Conservation (phyloP, 2,888 invertebrate genomes). For the Pyrocoelia pectoralis region DNA sequence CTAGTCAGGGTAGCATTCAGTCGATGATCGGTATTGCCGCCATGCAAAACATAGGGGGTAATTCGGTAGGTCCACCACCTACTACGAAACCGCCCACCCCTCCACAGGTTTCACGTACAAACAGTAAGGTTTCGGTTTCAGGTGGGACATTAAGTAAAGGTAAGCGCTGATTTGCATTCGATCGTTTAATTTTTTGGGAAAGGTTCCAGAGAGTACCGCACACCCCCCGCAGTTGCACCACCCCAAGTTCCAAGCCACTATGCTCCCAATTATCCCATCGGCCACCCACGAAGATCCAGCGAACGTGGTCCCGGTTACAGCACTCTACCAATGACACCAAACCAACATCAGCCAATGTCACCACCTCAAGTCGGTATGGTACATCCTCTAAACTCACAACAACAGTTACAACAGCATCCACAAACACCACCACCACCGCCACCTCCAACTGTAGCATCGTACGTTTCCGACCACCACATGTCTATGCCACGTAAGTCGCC, state of each 20-base stretch:
- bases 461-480: constrained; percentile 64
- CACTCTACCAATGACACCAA: constrained; percentile 76
- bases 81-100: constrained; percentile 96
- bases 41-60: constrained; percentile 53
- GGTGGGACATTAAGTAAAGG: constrained; percentile 74
- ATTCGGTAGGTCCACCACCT: constrained; percentile 82
- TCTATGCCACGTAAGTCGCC: constrained; percentile 84
- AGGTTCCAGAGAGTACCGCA: constrained; percentile 80
- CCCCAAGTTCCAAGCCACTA: constrained; percentile 97
- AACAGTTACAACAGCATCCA: constrained; percentile 57
- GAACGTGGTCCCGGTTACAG: constrained; percentile 78
- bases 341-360: constrained; percentile 50
- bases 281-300: constrained; percentile 72
- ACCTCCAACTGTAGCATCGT: constrained; percentile 64
- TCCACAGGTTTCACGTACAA: constrained; percentile 77
- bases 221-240: constrained; percentile 96
- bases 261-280: constrained; percentile 92
- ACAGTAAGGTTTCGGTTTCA: constrained; percentile 54
- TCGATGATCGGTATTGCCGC: constrained; percentile 56
- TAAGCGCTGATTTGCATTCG: constrained; percentile 45
- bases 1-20: constrained; percentile 71
- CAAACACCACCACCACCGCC: constrained; percentile 72
- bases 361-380: constrained; percentile 80
- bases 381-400: constrained; percentile 71
- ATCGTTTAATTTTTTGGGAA: constrained; percentile 39